Evolutionary conservation across 2,797 vertebrate genomes (phyloP).

Genomic region (Peromyscus nudipes): DNA sequence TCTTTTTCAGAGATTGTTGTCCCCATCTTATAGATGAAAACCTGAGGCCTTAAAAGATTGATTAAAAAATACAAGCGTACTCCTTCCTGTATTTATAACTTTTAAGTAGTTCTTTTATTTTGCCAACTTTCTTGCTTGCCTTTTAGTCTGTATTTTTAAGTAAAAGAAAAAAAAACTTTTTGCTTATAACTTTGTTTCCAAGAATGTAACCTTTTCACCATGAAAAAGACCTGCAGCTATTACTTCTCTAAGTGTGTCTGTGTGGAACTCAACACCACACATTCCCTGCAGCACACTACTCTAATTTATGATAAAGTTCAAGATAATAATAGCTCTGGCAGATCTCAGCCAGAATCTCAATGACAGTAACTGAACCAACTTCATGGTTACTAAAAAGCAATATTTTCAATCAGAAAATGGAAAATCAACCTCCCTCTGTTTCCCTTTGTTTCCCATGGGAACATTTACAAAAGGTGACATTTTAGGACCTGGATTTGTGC

Average conservation of each 20-base stretch:
- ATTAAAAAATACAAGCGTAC: not conserved
- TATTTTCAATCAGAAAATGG: not conserved
- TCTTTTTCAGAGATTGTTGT: too few species aligned
- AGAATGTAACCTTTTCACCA: too few species aligned
- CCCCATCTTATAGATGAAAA: too few species aligned
- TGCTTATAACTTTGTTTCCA: too few species aligned
- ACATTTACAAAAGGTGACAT: not conserved
- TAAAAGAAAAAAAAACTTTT: too few species aligned
- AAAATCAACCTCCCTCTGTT: not conserved
- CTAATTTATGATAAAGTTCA: not conserved
- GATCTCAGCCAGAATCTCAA: not conserved
- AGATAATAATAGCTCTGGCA: too few species aligned
- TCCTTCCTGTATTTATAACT: not conserved
- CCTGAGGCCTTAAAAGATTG: not conserved
- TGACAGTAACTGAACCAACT: too few species aligned
- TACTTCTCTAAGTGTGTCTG: too few species aligned
- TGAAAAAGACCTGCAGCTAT: too few species aligned
- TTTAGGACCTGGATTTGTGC: not conserved
- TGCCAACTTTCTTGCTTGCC: too few species aligned
- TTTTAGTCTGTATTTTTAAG: too few species aligned
- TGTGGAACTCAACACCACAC: too few species aligned
- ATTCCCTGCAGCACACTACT: not conserved
- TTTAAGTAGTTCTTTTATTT: not conserved
- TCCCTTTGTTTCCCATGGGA: not conserved
- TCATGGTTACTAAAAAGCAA: not conserved